Base-by-base conservation (phyloP, 2,888 invertebrate species). In the Pseudeuparius sepicola region DNA sequence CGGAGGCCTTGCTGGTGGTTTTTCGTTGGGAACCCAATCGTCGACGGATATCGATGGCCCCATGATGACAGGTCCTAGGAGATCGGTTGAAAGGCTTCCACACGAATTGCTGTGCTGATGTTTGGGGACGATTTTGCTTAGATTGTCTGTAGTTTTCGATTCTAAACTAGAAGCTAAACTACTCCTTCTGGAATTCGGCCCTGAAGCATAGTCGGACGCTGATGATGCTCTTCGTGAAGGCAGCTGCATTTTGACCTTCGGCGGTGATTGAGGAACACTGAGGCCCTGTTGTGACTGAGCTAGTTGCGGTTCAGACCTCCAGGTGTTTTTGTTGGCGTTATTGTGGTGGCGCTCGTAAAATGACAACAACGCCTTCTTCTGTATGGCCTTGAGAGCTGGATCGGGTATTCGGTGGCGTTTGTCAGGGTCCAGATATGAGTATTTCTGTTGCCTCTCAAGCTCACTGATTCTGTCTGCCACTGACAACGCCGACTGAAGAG, bases 311-410 rank as follows among this genome's bases (percentile, higher is more conserved):
- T 74, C 73, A 0, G 73, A 73, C 34, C 70, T 59, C 73, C 73
- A 74, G 7, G 66, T 46, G 49, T 50, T 53, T 20, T 45, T 49
- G 33, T 32, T 44, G 23, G 51, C 55, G 48, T 40, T 55, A 49
- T 62, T 48, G 40, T 75, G 73, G 48, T 83, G 82, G 28, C 83
- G 66, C 53, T 86, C 84, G 57, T 85, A 84, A 53, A 82, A 87
- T 2, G 81, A 81, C 39, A 84, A 65, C 4, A 87, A 66, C 1
- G 86, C 86, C 56, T 84, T 82, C 62, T 86, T 85, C 53, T 86
- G 86, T 40, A 83, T 78, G 9, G 80, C 81, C 59, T 85, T 86
- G 16, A 86, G 59, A 1, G 84, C 79, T 5, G 81, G 69, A 55
- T 77, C 77, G 15, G 80, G 74, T 17, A 81, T 71, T 42, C 76